These are phyloP conservation scores for Sebastes matsubarae DNA, from an alignment of 2,797 vertebrate species.

Conservation along the genomic window DNA sequence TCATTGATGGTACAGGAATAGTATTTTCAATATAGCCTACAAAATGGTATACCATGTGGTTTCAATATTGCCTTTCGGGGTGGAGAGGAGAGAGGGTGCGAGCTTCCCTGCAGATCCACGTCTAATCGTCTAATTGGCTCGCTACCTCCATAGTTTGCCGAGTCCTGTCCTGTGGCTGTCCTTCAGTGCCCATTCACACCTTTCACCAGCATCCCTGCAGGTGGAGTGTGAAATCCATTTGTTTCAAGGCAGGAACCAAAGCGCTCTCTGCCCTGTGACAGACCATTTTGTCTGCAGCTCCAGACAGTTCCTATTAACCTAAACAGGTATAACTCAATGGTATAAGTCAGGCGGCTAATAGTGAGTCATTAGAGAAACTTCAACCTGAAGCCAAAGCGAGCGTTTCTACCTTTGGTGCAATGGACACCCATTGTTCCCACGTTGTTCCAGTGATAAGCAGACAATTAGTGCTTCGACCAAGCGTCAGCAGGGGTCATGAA, in stretches of 20 bases:
- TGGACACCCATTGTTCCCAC: slow-evolving; percentile 68
- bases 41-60: slow-evolving; percentile 46
- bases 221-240: slow-evolving; percentile 79
- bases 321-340: slow-evolving; percentile 69
- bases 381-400: slow-evolving; percentile 51
- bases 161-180: slow-evolving; percentile 66
- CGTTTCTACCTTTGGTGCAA: slow-evolving; percentile 44
- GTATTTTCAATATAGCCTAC: slow-evolving; percentile 59
- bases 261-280: slow-evolving; percentile 57
- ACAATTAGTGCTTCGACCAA: slow-evolving; percentile 77
- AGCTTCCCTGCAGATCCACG: slow-evolving; percentile 52
- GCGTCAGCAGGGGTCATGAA: slow-evolving; percentile 76
- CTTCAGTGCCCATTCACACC: slow-evolving; percentile 76
- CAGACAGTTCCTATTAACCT: slow-evolving; percentile 70
- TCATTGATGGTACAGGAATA: slow-evolving; percentile 27
- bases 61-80: slow-evolving; percentile 52
- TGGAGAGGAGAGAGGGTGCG: slow-evolving; percentile 19
- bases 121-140: slow-evolving; percentile 77
- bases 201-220: slow-evolving; percentile 65
- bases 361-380: slow-evolving; percentile 70
- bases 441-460: slow-evolving; percentile 75
- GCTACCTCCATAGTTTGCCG: slow-evolving; percentile 49
- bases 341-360: slow-evolving; percentile 68
- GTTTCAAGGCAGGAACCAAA: slow-evolving; percentile 74
- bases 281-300: slow-evolving; percentile 62